phyloP scores from a whole-genome alignment of 2,888 invertebrate genomes.

The Thalpophila matura region DNA sequence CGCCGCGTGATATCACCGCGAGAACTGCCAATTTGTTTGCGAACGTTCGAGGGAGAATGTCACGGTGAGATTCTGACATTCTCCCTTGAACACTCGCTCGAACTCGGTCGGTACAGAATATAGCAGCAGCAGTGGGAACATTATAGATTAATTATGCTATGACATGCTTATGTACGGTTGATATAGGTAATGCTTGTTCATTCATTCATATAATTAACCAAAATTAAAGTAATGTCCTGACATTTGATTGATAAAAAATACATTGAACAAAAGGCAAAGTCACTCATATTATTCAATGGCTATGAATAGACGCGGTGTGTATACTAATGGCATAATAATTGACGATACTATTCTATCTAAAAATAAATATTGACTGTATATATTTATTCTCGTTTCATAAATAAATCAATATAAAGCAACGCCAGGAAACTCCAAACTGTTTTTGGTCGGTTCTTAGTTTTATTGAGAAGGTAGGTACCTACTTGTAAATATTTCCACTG shows the following conservation, averaged over 20 bases:
- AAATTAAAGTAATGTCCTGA: not conserved
- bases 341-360: constrained; percentile 9
- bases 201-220: no score
- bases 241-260: constrained; percentile 12
- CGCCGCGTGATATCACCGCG: no score
- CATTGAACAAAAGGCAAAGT: constrained; percentile 20
- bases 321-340: constrained; percentile 45
- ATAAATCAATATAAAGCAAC: constrained; percentile 29
- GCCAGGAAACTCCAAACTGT: not conserved
- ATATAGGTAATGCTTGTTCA: no score
- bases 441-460: not conserved
- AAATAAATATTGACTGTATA: constrained; percentile 22
- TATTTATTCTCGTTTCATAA: not conserved
- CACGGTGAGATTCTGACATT: no score
- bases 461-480: no score
- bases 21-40: no score
- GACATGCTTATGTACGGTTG: no score
- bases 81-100: no score
- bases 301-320: constrained; percentile 25
- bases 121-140: no score
- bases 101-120: no score
- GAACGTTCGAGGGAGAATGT: no score
- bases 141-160: no score
- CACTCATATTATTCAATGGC: not conserved
- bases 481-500: not conserved